These are phyloP conservation scores for Mesopsocus fuscifrons DNA, from an alignment of 2,888 invertebrate genomes.

Conservation along the genomic window DNA sequence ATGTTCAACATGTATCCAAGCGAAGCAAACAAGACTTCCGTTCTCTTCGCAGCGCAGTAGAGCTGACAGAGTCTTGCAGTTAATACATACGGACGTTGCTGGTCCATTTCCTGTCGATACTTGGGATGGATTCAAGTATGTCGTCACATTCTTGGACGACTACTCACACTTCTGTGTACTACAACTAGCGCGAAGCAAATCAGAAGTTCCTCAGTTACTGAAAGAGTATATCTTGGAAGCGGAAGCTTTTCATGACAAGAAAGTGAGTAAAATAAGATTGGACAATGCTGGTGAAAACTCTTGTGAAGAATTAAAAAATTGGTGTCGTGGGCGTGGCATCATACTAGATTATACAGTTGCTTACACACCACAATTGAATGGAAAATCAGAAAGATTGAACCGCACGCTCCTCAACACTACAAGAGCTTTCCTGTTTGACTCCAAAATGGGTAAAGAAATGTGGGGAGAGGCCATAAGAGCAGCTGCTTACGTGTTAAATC, in stretches of 20 bases:
- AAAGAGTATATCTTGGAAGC: conserved; percentile 11
- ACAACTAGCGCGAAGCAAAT: conserved; percentile 12
- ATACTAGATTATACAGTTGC: too few species aligned
- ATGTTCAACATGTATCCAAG: conserved; percentile 5
- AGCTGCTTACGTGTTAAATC: background rate
- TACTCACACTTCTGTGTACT: conserved; percentile 13
- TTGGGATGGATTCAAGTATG: conserved; percentile 13
- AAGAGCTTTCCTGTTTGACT: background rate
- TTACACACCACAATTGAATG: too few species aligned
- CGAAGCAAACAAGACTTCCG: conserved; percentile 10
- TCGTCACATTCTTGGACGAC: conserved; percentile 15
- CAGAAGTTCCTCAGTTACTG: conserved; percentile 14
- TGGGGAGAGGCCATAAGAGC: background rate
- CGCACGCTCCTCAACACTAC: too few species aligned
- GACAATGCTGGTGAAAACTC: conserved; percentile 15
- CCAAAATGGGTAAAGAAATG: background rate
- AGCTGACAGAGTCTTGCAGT: conserved; percentile 10
- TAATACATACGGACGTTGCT: conserved; percentile 13
- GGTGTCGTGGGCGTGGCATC: too few species aligned
- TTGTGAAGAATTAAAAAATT: conserved; percentile 12
- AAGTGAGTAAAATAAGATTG: conserved; percentile 12
- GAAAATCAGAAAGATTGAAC: too few species aligned
- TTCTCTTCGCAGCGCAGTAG: conserved; percentile 8
- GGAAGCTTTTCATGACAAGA: conserved; percentile 11
- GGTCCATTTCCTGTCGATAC: conserved; percentile 13